Percentiles rank a stretch among this genome's conserved stretches.
Evolutionary conservation across 2,888 invertebrate species (phyloP).

Genomic region (Aphidoletes aphidimyza): DNA sequence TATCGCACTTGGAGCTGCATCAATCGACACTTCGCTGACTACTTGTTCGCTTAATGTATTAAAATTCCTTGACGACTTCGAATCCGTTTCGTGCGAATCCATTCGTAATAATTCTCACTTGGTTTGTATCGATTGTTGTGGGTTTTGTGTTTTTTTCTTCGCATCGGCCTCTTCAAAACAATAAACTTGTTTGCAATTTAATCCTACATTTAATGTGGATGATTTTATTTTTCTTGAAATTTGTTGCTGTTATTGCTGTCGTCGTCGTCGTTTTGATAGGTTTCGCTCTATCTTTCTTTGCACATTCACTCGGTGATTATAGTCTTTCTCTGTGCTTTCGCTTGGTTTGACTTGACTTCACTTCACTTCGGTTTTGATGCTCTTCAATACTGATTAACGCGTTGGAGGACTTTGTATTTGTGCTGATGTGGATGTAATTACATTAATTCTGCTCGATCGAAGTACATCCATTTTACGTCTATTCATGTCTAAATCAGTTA

Average conservation of each 20-base stretch:
- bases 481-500: not conserved
- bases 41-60: constrained; percentile 13
- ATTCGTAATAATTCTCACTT: not conserved
- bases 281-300: no score
- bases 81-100: constrained; percentile 52
- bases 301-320: not conserved
- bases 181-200: not conserved
- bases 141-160: not conserved
- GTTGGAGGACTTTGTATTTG: constrained; percentile 29
- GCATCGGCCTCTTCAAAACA: not conserved
- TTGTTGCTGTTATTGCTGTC: no score
- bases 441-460: not conserved
- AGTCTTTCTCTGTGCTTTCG: not conserved
- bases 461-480: constrained; percentile 1
- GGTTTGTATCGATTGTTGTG: not conserved
- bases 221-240: not conserved
- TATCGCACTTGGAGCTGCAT: not conserved
- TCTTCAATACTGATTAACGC: not conserved
- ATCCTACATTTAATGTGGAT: not conserved
- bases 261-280: no score
- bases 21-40: not conserved
- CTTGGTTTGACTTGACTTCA: not conserved
- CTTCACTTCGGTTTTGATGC: not conserved
- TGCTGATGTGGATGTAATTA: not conserved
- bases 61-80: constrained; percentile 27